Evolutionary conservation across 1,140 invertebrate species (phyloP), one percentile per base, ranked within the genome.

Genomic region (Andrena cerasifolii): DNA sequence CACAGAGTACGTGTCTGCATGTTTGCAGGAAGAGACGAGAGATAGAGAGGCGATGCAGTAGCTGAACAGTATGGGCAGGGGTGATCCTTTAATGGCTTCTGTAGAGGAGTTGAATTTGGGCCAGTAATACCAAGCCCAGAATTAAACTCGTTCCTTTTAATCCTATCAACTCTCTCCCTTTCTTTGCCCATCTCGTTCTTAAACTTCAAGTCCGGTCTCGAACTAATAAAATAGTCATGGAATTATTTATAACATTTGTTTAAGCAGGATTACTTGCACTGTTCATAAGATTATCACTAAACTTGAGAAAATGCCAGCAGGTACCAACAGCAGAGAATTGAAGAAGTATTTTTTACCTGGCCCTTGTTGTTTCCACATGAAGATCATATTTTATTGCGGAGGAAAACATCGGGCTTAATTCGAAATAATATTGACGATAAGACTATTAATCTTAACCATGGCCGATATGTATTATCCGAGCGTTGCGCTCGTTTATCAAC

Each of bases 391-490:
- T 28, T 21, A 61, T 40, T 24, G 67, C 53, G 40, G 56, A 45
- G 65, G 54, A 65, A 65, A 43, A 49, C 70, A 36, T 71, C 16
- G 63, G 58, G 79, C 82, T 82, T 85, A 79, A 79, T 85, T 85
- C 24, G 76, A 54, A 82, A 62, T 79, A 79, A 85, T 74, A 82
- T 75, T 65, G 21, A 43, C 24, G 83, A 85, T 85, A 85, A 85
- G 75, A 59, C 18, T 36, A 73, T 84, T 84, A 84, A 85, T 84
- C 82, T 83, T 77, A 85, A 71, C 74, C 71, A 67, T 73, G 79
- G 61, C 33, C 71, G 79, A 85, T 82, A 85, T 85, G 3, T 3
- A 5, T 10, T 84, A 67, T 49, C 24, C 54, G 51, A 70, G 70
- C 53, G 31, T 72, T 61, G 28, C 24, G 54, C 26, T 36, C 18